Base-by-base conservation (phyloP, 2,113 vertebrate genomes). In the Formicarius rufipectus region DNA sequence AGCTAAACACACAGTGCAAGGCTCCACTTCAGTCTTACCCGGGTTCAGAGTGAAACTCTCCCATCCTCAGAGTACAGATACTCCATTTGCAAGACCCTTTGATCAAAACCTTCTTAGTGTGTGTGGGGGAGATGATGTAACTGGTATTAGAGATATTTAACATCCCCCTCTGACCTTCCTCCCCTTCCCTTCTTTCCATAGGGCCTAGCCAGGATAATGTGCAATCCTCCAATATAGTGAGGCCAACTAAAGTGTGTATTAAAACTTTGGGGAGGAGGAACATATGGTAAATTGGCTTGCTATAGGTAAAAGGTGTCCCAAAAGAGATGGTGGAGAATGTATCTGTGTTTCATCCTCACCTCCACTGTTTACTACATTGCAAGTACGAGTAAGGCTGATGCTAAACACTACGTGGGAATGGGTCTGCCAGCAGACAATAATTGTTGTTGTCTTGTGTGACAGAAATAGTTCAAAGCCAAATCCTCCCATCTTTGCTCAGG, bases 181-280 rank as follows among this genome's bases (percentile, higher is more conserved):
- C 30, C 67, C 55, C 80, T 93, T 91, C 55, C 24, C 10, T 24
- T 66, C 24, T 35, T 88, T 80, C 53, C 18, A 3, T 47, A 42
- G 63, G 95, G 90, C 94, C 95, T 95, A 92, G 50, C 24, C 74
- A 81, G 59, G 77, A 60, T 33, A 14, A 40, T 39, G 17, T 55
- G 80, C 42, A 28, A 19, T 42, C 49, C 49, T 72, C 58, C 30
- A 16, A 33, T 59, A 14, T 3, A 40, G 74, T 4, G 19, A 68
- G 66, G 53, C 27, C 1, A 1, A 39, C 76, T 62, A 13, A 93
- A 90, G 80, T 59, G 73, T 14, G 4, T 37, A 39, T 53, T 94
- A 42, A 88, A 94, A 97, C 92, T 97, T 97, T 40, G 58, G 35
- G 77, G 91, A 93, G 92, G 49, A 73, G 53, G 47, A 84, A 89